Conservation (phyloP, 1,140 invertebrate genomes). For the Schlechtendalia chinensis region DNA sequence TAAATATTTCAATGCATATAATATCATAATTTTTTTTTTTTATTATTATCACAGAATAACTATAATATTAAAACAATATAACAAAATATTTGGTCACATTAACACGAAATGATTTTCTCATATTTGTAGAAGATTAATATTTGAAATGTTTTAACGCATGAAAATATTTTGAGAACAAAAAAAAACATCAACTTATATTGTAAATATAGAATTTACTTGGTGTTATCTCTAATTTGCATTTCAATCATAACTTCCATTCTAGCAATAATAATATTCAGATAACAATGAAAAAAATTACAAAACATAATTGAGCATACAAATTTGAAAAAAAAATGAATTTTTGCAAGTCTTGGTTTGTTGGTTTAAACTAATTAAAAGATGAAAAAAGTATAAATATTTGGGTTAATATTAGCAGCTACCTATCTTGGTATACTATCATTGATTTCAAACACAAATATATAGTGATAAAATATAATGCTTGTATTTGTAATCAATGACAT, state of each 20-base stretch:
- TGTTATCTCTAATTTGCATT: too few species aligned
- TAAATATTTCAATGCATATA: conserved; percentile 1
- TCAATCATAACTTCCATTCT: neutral
- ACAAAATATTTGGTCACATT: conserved; percentile 15
- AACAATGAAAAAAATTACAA: neutral
- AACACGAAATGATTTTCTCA: neutral
- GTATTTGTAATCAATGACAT: neutral
- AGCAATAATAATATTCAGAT: neutral
- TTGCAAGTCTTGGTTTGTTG: neutral
- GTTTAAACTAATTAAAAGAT: too few species aligned
- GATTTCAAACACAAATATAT: neutral
- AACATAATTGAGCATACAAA: neutral
- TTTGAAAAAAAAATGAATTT: neutral
- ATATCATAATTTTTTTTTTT: neutral
- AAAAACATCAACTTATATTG: neutral
- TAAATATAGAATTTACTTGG: too few species aligned
- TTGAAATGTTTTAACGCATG: neutral
- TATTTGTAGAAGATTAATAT: neutral
- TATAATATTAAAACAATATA: conserved; percentile 22
- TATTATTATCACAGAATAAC: conserved; percentile 21
- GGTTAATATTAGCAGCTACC: neutral
- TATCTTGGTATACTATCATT: neutral
- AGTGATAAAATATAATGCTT: neutral
- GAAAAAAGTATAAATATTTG: neutral
- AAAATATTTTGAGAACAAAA: neutral